Percentiles rank a stretch among this genome's conserved stretches.
These are phyloP conservation scores for Chaenocephalus aceratus DNA, from an alignment of 2,113 vertebrate species.

Conservation along the genomic window DNA sequence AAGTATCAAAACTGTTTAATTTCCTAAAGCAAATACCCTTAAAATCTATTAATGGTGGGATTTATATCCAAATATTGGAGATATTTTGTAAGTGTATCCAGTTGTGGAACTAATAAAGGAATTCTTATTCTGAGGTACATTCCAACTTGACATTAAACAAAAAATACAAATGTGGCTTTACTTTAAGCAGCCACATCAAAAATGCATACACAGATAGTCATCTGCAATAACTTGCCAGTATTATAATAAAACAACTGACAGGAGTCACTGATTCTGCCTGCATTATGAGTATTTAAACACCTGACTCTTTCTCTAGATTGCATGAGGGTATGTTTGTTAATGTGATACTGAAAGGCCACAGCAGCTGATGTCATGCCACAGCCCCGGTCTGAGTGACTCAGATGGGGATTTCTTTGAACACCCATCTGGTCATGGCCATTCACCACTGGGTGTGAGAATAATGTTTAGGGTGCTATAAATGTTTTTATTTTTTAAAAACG, in stretches of 20 bases:
- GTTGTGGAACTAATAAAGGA: neutral
- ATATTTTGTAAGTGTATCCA: neutral
- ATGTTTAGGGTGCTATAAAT: slow-evolving; percentile 22
- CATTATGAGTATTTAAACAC: neutral
- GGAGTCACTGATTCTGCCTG: neutral
- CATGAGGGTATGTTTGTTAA: neutral
- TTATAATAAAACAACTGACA: neutral
- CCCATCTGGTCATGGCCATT: slow-evolving; percentile 31
- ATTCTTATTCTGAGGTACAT: neutral
- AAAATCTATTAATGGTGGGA: neutral
- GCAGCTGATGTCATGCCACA: slow-evolving; percentile 30
- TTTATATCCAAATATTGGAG: neutral
- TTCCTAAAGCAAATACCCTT: neutral
- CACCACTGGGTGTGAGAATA: slow-evolving; percentile 11
- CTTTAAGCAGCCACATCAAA: neutral
- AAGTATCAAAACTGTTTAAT: too few species aligned
- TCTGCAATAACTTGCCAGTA: neutral
- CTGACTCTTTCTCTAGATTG: neutral
- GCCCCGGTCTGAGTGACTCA: slow-evolving; percentile 30
- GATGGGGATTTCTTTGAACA: slow-evolving; percentile 46
- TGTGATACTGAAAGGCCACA: slow-evolving; percentile 3
- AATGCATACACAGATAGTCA: neutral
- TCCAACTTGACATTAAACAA: neutral
- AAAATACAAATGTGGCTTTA: neutral
- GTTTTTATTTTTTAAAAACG: neutral